Conservation (phyloP, 2,888 invertebrate genomes). For the Andrena minutula region DNA sequence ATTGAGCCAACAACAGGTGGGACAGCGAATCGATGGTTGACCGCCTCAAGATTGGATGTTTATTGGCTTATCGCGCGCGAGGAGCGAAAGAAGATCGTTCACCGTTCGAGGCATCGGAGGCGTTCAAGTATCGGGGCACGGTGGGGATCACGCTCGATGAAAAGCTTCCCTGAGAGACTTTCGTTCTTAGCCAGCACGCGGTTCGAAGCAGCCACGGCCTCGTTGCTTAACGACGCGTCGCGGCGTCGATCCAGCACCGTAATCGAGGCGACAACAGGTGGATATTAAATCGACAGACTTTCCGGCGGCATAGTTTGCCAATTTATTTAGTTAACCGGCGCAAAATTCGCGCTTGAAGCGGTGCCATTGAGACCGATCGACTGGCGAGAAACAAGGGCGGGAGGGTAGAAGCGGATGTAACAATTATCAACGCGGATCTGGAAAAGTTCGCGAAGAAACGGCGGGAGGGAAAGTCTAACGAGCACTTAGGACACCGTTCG, state of each 20-base stretch:
- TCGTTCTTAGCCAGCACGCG: conserved; percentile 10
- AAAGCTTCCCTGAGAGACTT: not conserved
- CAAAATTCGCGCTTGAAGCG: not conserved
- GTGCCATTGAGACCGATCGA: not conserved
- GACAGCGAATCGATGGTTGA: conserved; percentile 62
- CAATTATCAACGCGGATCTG: not conserved
- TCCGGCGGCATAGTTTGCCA: conserved; percentile 36
- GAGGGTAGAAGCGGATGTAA: not conserved
- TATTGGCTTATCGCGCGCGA: conserved; percentile 48
- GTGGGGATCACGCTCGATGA: not conserved
- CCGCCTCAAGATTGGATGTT: conserved; percentile 55
- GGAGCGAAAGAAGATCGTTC: conserved; percentile 37
- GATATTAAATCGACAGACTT: conserved; percentile 56
- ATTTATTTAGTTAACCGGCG: conserved; percentile 33
- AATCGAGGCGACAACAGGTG: conserved; percentile 76
- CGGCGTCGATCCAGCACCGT: conserved; percentile 57
- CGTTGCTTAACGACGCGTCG: conserved; percentile 56
- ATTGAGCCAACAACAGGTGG: conserved; percentile 77
- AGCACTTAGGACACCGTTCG: not conserved
- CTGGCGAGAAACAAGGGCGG: not conserved
- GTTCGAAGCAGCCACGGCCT: conserved; percentile 39
- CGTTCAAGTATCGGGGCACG: not conserved
- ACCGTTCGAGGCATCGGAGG: not conserved
- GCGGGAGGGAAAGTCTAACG: not conserved
- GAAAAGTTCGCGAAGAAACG: not conserved